phyloP scores from a whole-genome alignment of 1,140 invertebrate genomes.

The Papilio xuthus region DNA sequence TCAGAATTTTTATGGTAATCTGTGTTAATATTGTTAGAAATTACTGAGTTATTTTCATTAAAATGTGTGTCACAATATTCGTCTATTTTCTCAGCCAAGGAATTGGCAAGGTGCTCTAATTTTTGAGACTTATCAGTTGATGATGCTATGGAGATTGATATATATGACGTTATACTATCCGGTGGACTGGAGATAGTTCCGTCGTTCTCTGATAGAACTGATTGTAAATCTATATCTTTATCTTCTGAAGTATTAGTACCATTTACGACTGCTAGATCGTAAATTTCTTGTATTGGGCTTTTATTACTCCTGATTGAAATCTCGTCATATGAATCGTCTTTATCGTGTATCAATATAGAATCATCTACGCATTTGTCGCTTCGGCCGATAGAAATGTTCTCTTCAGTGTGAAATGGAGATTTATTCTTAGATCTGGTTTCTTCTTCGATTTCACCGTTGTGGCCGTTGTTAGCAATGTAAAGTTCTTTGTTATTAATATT shows the following conservation, averaged over 20 bases:
- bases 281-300: constrained; percentile 45
- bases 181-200: constrained; percentile 73
- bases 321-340: constrained; percentile 52
- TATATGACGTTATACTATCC: constrained; percentile 80
- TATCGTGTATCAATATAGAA: background rate
- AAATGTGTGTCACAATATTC: constrained; percentile 80
- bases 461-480: constrained; percentile 73
- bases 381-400: constrained; percentile 52
- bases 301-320: constrained; percentile 57
- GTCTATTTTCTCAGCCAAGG: constrained; percentile 80
- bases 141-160: constrained; percentile 76
- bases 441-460: constrained; percentile 66
- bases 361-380: constrained; percentile 51
- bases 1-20: constrained; percentile 56
- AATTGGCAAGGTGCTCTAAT: constrained; percentile 79
- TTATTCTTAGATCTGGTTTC: constrained; percentile 71
- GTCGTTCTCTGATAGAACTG: constrained; percentile 75
- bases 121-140: constrained; percentile 77
- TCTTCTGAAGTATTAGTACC: constrained; percentile 43
- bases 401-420: constrained; percentile 75
- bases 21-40: constrained; percentile 53
- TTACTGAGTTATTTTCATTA: constrained; percentile 62
- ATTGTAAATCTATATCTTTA: constrained; percentile 62
- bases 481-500: constrained; percentile 69
- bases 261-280: constrained; percentile 38